A percentile compares a stretch with the other conserved stretches of the same genome.
Conservation (phyloP, 2,797 vertebrate species). For the Melanotaenia pygmaea region DNA sequence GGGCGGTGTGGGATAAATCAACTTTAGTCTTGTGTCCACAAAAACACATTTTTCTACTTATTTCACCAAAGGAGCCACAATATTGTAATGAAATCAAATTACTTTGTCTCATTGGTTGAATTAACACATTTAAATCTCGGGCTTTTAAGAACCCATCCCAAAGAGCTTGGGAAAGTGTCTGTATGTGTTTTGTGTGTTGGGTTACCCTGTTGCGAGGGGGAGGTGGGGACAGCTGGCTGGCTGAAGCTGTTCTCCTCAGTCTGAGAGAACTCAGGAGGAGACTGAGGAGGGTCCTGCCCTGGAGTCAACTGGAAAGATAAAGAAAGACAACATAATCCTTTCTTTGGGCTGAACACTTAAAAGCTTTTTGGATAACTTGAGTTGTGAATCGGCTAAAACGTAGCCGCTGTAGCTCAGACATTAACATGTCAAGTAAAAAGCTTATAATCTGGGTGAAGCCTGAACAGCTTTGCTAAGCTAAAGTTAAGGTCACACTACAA, state of each 20-base stretch:
- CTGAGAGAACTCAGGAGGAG: conserved; percentile 87
- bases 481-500: no score
- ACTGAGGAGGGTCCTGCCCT: conserved; percentile 91
- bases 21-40: conserved; percentile 34
- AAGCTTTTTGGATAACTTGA: neutral
- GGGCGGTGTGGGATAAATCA: conserved; percentile 54
- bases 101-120: conserved; percentile 37
- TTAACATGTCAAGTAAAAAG: neutral
- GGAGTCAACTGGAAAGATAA: conserved; percentile 86
- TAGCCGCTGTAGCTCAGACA: neutral
- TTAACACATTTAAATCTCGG: conserved; percentile 38
- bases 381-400: conserved; percentile 4
- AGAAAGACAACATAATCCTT: conserved; percentile 26
- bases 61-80: conserved; percentile 42
- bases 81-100: conserved; percentile 45
- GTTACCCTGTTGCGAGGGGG: conserved; percentile 95
- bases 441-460: no score
- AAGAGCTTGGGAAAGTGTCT: conserved; percentile 19
- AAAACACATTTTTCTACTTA: conserved; percentile 31
- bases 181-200: conserved; percentile 39
- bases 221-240: conserved; percentile 89
- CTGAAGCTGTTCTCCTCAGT: conserved; percentile 91
- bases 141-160: conserved; percentile 16
- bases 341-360: conserved; percentile 1
- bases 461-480: no score